A percentile compares a stretch with the other conserved stretches of the same genome.
These are phyloP conservation scores for Grammomys surdaster DNA, from an alignment of 2,113 vertebrate species.

Conservation along the genomic window DNA sequence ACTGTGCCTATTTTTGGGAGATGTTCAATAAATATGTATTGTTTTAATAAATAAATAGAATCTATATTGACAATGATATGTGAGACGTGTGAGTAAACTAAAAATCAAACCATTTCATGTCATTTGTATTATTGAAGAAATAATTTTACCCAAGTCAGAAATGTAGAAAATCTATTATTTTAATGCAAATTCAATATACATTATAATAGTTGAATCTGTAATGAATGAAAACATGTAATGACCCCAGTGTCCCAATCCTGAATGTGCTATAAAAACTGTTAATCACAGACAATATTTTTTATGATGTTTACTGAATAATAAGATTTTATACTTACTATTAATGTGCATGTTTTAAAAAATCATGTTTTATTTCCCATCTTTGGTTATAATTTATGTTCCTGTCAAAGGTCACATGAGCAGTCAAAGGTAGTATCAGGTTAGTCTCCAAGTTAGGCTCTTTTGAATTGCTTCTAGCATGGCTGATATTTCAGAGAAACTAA, in stretches of 20 bases:
- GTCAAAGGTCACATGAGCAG: neutral
- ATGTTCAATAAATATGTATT: slow-evolving; percentile 31
- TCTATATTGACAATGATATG: neutral
- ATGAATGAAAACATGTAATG: neutral
- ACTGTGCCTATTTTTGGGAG: neutral
- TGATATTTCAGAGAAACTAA: slow-evolving; percentile 5
- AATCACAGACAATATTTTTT: slow-evolving; percentile 20
- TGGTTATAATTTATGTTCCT: neutral
- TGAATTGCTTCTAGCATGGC: neutral
- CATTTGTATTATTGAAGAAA: neutral
- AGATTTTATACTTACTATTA: slow-evolving; percentile 10
- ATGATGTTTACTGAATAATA: neutral
- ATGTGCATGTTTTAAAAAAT: neutral
- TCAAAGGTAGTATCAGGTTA: neutral
- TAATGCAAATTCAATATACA: slow-evolving; percentile 28
- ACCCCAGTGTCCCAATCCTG: neutral
- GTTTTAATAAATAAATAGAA: neutral
- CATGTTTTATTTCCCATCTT: neutral
- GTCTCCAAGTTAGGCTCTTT: neutral
- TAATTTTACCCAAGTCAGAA: slow-evolving; percentile 42
- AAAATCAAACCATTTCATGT: slow-evolving; percentile 37
- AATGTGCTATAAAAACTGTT: neutral
- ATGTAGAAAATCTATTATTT: slow-evolving; percentile 31
- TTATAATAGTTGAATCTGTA: slow-evolving; percentile 49
- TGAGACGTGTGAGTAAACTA: neutral